phyloP scores from a whole-genome alignment of 2,888 invertebrate species.

The Perizoma flavofasciatum region DNA sequence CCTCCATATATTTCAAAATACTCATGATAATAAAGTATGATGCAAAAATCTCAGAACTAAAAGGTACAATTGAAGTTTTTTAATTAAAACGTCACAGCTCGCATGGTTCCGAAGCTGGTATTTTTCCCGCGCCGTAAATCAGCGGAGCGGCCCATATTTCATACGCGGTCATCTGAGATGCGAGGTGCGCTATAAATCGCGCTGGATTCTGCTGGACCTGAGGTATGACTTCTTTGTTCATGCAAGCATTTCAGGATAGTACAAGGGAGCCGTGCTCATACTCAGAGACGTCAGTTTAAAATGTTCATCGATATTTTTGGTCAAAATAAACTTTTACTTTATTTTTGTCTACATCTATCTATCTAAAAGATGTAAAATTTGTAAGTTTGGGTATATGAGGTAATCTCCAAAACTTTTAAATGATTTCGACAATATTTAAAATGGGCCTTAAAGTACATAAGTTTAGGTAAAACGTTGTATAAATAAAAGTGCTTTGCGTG shows the following conservation, averaged over 20 bases:
- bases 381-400: too few species aligned
- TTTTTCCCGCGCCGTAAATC: conserved; percentile 55
- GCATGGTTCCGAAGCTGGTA: conserved; percentile 30
- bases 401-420: too few species aligned
- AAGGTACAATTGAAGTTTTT: conserved; percentile 32
- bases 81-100: conserved; percentile 40
- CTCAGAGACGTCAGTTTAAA: background rate
- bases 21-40: too few species aligned
- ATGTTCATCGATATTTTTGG: too few species aligned
- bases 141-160: conserved; percentile 28
- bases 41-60: conserved; percentile 3
- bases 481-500: too few species aligned
- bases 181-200: conserved; percentile 48
- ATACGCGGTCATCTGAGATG: conserved; percentile 44
- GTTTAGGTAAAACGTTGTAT: too few species aligned
- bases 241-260: background rate
- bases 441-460: too few species aligned
- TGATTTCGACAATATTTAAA: too few species aligned
- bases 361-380: too few species aligned
- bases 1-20: too few species aligned
- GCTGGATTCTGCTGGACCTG: conserved; percentile 32
- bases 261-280: background rate
- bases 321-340: too few species aligned
- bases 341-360: too few species aligned
- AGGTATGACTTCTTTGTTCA: conserved; percentile 19